phyloP scores from a whole-genome alignment of 2,113 vertebrate species.

The Myodes glareolus region DNA sequence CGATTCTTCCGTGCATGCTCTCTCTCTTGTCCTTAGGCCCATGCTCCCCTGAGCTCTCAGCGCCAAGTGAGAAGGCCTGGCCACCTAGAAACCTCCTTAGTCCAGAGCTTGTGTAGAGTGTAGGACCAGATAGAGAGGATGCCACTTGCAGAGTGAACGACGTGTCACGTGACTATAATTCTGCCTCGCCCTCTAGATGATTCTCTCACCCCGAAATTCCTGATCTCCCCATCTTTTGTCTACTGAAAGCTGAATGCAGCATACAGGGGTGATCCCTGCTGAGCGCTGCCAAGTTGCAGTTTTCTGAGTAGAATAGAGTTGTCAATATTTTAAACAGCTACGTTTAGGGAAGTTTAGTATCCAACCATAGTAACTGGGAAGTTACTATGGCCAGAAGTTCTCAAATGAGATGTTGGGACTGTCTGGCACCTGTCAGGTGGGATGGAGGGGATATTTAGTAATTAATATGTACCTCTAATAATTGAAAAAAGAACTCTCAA shows the following conservation, averaged over 20 bases:
- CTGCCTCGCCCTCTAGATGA: no score
- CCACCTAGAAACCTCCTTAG: background rate
- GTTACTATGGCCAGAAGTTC: background rate
- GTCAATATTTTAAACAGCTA: background rate
- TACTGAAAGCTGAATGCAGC: background rate
- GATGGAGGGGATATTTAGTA: background rate
- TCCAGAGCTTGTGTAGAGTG: background rate
- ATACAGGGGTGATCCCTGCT: background rate
- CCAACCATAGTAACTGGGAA: background rate
- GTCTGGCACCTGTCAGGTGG: background rate
- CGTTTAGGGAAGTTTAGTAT: background rate
- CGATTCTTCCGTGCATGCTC: background rate
- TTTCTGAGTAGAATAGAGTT: background rate
- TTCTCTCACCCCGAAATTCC: background rate
- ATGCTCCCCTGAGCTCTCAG: background rate
- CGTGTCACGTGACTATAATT: fast-evolving
- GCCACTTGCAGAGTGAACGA: background rate
- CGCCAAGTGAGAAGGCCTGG: background rate
- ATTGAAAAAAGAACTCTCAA: background rate
- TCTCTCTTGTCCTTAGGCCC: background rate
- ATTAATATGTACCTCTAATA: background rate
- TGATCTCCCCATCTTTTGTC: background rate
- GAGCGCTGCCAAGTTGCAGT: background rate
- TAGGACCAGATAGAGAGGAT: background rate
- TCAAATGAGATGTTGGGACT: background rate